Percentiles rank a stretch among this genome's conserved stretches.
These are phyloP conservation scores for Odocoileus hemionus DNA, from an alignment of 2,113 vertebrate genomes.

Conservation along the genomic window DNA sequence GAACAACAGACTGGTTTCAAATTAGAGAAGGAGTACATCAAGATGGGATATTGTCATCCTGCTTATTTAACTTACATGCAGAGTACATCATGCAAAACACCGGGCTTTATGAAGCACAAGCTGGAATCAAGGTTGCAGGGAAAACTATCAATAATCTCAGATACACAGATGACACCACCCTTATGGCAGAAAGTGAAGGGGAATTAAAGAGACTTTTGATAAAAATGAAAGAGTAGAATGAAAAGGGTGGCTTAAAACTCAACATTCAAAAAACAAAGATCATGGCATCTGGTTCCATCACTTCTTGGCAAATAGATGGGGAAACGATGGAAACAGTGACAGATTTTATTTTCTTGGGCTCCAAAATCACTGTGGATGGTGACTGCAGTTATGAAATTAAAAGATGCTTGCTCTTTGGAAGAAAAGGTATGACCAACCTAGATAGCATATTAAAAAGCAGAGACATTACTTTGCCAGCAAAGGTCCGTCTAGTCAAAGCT, in stretches of 20 bases:
- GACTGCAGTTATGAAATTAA: neutral
- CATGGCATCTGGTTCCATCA: neutral
- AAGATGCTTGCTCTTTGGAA: neutral
- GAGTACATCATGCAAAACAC: neutral
- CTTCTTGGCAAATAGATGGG: neutral
- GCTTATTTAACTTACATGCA: neutral
- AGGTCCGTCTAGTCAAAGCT: neutral
- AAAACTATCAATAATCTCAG: neutral
- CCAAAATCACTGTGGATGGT: neutral
- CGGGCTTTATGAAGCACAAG: neutral
- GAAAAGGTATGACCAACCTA: neutral
- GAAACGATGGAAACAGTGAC: neutral
- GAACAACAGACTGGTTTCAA: neutral
- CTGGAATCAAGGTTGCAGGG: neutral
- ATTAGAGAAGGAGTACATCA: neutral
- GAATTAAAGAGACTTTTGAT: neutral
- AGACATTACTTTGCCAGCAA: neutral
- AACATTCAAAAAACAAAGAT: neutral
- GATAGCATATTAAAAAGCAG: neutral
- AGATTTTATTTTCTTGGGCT: neutral
- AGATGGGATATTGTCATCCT: neutral
- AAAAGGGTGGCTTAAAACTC: neutral
- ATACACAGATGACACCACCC: neutral
- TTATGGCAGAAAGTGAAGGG: neutral
- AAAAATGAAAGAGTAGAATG: neutral